Base-by-base conservation (phyloP, 2,797 vertebrate genomes). In the Sternotherus odoratus region DNA sequence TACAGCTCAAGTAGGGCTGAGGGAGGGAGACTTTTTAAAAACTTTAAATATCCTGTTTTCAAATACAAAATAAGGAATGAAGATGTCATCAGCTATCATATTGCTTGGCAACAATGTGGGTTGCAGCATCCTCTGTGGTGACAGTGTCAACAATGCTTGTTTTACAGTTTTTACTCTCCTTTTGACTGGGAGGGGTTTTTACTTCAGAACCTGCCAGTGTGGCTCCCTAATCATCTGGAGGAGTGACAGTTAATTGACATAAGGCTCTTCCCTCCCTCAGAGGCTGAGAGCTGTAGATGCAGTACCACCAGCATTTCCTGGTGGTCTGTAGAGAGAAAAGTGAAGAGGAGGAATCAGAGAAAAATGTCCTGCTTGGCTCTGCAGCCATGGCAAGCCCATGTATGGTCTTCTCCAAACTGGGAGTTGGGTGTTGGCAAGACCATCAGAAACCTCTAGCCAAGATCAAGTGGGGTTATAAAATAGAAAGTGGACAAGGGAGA, bases 21-120 rank as follows among this genome's bases (percentile, higher is more conserved):
- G 13, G 33, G 39, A 12, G 33, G 24, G 51, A 79, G 54, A 36
- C 23, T 28, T 72, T 93, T 66, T 90, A 77, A 85, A 87, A 93
- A 53, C 10, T 56, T 91, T 89, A 86, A 94, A 83, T 43, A 53
- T 50, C 79, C 87, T 75, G 48, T 15, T 85, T 43, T 79, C 36
- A 43, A 77, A 39, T 30, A 83, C 54, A 48, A 80, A 89, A 12
- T 7, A 11, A 49, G 82, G 50, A 21, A 21, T 36, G 0, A 1
- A 81, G 80, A 81, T 82, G n/a, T 79, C 0, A 0, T 86, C 43
- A 83, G 60, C 48, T 88, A 57, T 28, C 81, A 46, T 1, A 8
- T 23, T 39, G 69, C 54, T 91, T 93, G 93, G 95, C 87, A 95
- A 83, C 89, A 87, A 12, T 82, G 26, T 84, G 63, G 80, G 56